Evolutionary conservation across 2,888 invertebrate species (phyloP), one percentile per base, ranked within the genome.

Genomic region (Melikaiella ostensackeni): DNA sequence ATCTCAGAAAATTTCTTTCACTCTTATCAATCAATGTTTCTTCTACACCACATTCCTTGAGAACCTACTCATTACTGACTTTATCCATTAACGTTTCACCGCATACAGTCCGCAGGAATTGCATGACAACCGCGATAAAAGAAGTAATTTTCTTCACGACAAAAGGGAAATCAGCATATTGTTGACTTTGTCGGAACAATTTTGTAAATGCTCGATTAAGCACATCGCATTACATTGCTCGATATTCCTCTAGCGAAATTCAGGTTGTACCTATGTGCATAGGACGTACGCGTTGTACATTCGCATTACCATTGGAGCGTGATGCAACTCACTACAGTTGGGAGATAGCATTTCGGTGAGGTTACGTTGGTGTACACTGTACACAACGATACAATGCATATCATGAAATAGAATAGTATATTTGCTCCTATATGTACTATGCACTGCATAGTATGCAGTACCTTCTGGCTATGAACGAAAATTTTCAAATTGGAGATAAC

Each of bases 261-360:
- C 42, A 46, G 42, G 66, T 64, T 57, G 57, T 24, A 55, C 55
- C 55, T 55, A 64, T 64, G 64, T 64, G 64, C 38, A 64, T 64
- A 64, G 64, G 66, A 16, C 42, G 66, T 70, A 42, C 46, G 9
- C 66, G n/a, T 38, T 11, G 13, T 35, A 35, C 13, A 13, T 50
- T 64, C n/a, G 21, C 16, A 38, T 38, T 64, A 64, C 38, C n/a
- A 16, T 38, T 64, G 38, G 24, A 57, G 13, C 11, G 57, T 57
- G 13, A 57, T 57, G 24, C 38, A 38, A 16, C 38, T 38, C 13
- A 35, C 9, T 35, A 35, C 9, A 35, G 35, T 35, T 35, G 38
- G 38, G 0, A 38, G 38, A 38, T 13, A 38, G 38, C 13, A 38
- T 38, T 38, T 38, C 38, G 38, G 38, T 16, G 38, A 38, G 3